Conservation (phyloP, 2,113 vertebrate species). For the Scomber colias region DNA sequence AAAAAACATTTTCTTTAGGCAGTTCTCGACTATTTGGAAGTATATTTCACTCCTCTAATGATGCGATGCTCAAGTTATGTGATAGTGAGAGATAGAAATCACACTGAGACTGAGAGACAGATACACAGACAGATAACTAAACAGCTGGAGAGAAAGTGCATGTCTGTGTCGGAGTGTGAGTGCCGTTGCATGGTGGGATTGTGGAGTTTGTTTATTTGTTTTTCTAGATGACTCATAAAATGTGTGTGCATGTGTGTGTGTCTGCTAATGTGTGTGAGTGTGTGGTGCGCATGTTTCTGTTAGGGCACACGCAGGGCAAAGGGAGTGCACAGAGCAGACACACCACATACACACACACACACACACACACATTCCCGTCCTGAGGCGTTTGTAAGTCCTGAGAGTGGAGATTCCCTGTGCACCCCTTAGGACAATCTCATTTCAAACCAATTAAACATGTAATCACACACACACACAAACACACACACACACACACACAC, state of each 20-base stretch:
- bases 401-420: slow-evolving; percentile 57
- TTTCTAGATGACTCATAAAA: slow-evolving; percentile 66
- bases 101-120: neutral
- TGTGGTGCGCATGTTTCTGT: slow-evolving; percentile 24
- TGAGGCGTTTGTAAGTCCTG: slow-evolving; percentile 67
- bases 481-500: slow-evolving; percentile 12
- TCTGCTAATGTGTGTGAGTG: slow-evolving; percentile 3
- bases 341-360: slow-evolving; percentile 6
- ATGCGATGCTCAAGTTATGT: neutral
- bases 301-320: slow-evolving; percentile 52
- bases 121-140: slow-evolving; percentile 13
- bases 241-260: slow-evolving; percentile 32
- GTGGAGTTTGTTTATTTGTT: slow-evolving; percentile 73
- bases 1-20: neutral
- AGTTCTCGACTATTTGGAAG: too few relatives aligned
- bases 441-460: slow-evolving; percentile 44
- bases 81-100: neutral
- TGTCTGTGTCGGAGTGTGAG: slow-evolving; percentile 22
- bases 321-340: slow-evolving; percentile 45
- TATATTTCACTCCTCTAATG: too few relatives aligned
- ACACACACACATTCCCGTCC: slow-evolving; percentile 39
- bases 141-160: slow-evolving; percentile 30
- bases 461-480: neutral
- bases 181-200: slow-evolving; percentile 33
- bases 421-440: slow-evolving; percentile 44